Conservation (phyloP, 2,797 vertebrate species). For the Eulemur coronatus region DNA sequence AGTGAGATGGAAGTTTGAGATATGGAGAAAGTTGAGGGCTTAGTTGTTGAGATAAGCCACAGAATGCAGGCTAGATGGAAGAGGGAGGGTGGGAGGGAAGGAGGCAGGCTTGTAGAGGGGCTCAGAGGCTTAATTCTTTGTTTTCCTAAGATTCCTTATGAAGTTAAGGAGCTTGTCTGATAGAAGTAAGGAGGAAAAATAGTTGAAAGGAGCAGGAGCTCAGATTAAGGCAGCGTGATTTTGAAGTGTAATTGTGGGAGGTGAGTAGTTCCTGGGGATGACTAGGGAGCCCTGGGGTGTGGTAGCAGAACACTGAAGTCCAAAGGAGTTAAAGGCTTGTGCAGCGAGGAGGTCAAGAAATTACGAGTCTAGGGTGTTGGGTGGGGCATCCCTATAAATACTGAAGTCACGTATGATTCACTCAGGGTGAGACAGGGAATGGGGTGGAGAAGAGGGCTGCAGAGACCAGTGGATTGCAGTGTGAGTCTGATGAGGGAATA, state of each 20-base stretch:
- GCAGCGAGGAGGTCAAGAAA: conserved; percentile 44
- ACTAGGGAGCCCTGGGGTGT: background rate
- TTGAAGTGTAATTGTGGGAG: background rate
- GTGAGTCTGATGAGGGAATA: background rate
- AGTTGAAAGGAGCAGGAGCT: background rate
- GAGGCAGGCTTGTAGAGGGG: background rate
- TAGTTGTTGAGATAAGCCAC: background rate
- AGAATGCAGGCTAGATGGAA: background rate
- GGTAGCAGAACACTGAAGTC: background rate
- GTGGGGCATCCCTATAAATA: conserved; percentile 69
- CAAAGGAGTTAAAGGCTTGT: conserved; percentile 19
- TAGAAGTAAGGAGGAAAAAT: background rate
- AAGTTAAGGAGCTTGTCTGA: background rate
- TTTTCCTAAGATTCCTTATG: background rate
- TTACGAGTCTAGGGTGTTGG: conserved; percentile 54
- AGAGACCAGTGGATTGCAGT: conserved; percentile 17
- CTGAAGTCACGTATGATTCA: conserved; percentile 72
- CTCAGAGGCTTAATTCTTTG: background rate
- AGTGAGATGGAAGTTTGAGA: background rate
- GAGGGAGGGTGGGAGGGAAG: background rate
- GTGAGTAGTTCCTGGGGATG: background rate
- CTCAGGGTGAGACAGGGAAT: conserved; percentile 64
- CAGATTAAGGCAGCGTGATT: background rate
- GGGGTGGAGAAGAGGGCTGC: conserved; percentile 27
- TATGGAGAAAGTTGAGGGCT: background rate